A percentile compares a stretch with the other conserved stretches of the same genome.
These are phyloP conservation scores for Microctonus hyperodae DNA, from an alignment of 2,888 invertebrate species.

Conservation along the genomic window DNA sequence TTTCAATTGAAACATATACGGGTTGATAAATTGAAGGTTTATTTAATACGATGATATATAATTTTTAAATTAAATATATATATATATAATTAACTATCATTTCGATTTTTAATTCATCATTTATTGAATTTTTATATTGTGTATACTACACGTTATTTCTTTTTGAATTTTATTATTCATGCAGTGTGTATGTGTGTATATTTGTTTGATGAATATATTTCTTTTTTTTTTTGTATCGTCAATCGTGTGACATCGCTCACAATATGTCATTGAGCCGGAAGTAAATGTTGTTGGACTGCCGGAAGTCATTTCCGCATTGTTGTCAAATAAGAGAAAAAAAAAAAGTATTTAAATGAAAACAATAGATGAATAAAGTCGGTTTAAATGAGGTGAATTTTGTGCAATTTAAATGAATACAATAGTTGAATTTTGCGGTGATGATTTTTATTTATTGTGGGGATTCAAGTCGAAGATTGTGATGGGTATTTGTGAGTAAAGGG, in stretches of 20 bases:
- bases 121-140: too few species aligned
- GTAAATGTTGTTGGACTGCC: constrained; percentile 47
- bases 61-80: background rate
- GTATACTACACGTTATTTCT: background rate
- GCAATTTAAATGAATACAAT: background rate
- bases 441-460: too few species aligned
- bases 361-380: background rate
- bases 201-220: constrained; percentile 11
- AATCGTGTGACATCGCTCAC: background rate
- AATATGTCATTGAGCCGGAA: constrained; percentile 42
- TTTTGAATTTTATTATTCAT: background rate
- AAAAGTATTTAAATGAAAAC: background rate
- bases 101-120: too few species aligned
- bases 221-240: background rate
- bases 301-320: constrained; percentile 53
- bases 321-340: constrained; percentile 32
- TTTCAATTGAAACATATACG: background rate
- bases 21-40: background rate
- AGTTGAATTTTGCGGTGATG: background rate
- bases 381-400: constrained; percentile 2
- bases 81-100: background rate
- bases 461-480: background rate
- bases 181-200: constrained; percentile 8
- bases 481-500: too few species aligned
- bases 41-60: background rate